Conservation (phyloP, 1,140 invertebrate genomes). For the Diploscapter pachys region DNA sequence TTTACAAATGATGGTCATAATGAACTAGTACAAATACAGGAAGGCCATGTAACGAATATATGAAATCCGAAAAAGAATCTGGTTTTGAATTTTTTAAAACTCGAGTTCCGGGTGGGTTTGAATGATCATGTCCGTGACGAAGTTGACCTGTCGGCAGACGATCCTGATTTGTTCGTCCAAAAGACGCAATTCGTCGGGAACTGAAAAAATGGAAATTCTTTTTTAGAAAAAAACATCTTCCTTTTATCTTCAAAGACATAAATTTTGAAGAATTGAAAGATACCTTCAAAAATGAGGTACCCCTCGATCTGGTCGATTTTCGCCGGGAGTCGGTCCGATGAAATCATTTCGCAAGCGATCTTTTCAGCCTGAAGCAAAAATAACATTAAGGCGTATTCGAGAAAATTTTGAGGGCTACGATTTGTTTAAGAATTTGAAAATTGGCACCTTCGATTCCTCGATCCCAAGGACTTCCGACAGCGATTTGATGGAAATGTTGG, state of each 20-base stretch:
- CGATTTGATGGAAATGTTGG: slow-evolving; percentile 94
- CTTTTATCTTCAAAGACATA: too few species aligned
- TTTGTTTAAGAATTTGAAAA: slow-evolving; percentile 4
- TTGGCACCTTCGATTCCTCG: slow-evolving; percentile 68
- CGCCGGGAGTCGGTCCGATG: slow-evolving; percentile 89
- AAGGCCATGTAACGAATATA: too few species aligned
- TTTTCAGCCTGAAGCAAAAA: slow-evolving; percentile 73
- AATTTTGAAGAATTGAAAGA: not conserved
- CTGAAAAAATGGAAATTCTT: too few species aligned
- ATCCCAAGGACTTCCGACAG: slow-evolving; percentile 92
- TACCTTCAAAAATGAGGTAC: slow-evolving; percentile 93
- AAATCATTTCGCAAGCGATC: slow-evolving; percentile 98
- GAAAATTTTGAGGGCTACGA: not conserved
- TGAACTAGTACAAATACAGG: too few species aligned
- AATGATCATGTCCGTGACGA: slow-evolving; percentile 28
- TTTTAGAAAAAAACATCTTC: too few species aligned
- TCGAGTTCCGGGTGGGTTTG: slow-evolving; percentile 9
- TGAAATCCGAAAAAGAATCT: not conserved
- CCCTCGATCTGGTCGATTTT: slow-evolving; percentile 97
- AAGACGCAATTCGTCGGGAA: not conserved
- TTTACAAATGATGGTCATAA: too few species aligned
- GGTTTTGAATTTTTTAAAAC: not conserved
- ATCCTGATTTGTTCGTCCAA: slow-evolving; percentile 18
- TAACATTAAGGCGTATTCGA: too few species aligned
- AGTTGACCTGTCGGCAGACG: slow-evolving; percentile 24